Evolutionary conservation across 1,140 invertebrate species (phyloP).

Genomic region (Drosophila tani): DNA sequence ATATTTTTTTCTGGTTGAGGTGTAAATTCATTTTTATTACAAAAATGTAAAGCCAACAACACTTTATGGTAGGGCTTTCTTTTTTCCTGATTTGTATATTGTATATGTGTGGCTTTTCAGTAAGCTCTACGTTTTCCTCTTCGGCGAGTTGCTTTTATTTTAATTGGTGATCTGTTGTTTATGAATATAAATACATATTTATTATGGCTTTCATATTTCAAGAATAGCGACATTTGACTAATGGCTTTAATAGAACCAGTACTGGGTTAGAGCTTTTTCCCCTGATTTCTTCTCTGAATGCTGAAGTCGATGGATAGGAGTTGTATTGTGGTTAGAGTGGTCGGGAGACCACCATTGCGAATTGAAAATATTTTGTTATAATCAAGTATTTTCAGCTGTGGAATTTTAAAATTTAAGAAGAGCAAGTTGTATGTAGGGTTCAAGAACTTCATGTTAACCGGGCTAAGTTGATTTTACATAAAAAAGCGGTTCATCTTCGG

Average conservation of each 20-base stretch:
- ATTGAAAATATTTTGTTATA: no score
- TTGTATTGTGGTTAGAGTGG: neutral
- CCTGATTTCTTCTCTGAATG: neutral
- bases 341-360: no score
- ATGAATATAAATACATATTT: conserved; percentile 34
- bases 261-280: neutral
- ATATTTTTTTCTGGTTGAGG: conserved; percentile 16
- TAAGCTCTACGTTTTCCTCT: conserved; percentile 6
- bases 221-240: conserved; percentile 51
- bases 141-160: conserved; percentile 4
- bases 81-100: conserved; percentile 17
- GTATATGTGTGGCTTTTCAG: conserved; percentile 10
- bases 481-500: no score
- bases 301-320: no score
- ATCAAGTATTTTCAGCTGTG: no score
- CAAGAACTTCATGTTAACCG: no score
- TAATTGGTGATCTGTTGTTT: conserved; percentile 56
- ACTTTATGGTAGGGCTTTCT: conserved; percentile 27
- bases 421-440: no score
- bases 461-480: no score
- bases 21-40: conserved; percentile 73
- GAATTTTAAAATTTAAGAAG: no score
- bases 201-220: conserved; percentile 44
- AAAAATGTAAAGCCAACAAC: conserved; percentile 54
- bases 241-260: conserved; percentile 35